A percentile compares a stretch with the other conserved stretches of the same genome.
These are phyloP conservation scores for Toxonevra muliebris DNA, from an alignment of 2,888 invertebrate species.

Conservation along the genomic window DNA sequence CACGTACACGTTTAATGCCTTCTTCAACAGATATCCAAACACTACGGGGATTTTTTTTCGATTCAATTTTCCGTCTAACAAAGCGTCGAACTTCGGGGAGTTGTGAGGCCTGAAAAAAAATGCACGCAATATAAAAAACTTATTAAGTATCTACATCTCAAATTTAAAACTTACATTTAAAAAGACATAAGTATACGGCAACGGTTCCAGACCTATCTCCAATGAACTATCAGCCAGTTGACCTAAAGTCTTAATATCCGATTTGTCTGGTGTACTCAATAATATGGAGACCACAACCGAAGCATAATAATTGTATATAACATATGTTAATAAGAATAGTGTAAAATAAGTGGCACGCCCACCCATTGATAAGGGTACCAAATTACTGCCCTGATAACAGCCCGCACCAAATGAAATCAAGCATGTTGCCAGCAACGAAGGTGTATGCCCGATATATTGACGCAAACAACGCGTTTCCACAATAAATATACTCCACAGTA, in stretches of 20 bases:
- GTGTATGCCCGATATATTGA: slow-evolving; percentile 43
- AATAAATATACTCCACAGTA: slow-evolving; percentile 60
- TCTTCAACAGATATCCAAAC: slow-evolving; percentile 52
- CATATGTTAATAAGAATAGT: slow-evolving; percentile 60
- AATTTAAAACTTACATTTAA: slow-evolving; percentile 51
- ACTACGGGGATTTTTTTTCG: slow-evolving; percentile 39
- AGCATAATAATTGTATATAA: slow-evolving; percentile 72
- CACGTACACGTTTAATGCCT: slow-evolving; percentile 54
- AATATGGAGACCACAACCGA: slow-evolving; percentile 73
- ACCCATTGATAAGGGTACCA: slow-evolving; percentile 64
- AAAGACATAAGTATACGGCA: slow-evolving; percentile 56
- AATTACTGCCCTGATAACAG: slow-evolving; percentile 66
- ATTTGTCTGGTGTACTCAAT: slow-evolving; percentile 68
- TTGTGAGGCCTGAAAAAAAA: slow-evolving; percentile 43
- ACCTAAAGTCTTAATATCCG: slow-evolving; percentile 66
- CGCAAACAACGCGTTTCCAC: slow-evolving; percentile 46
- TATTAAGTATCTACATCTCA: background rate
- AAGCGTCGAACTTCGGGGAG: slow-evolving; percentile 49
- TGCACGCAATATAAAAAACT: background rate
- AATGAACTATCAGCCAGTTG: slow-evolving; percentile 69
- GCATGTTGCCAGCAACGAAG: slow-evolving; percentile 53
- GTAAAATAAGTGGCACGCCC: slow-evolving; percentile 60
- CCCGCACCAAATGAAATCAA: slow-evolving; percentile 66
- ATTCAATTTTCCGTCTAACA: slow-evolving; percentile 42
- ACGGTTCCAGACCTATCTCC: slow-evolving; percentile 67